phyloP scores from a whole-genome alignment of 2,888 invertebrate species.

The Escarpia spicata region DNA sequence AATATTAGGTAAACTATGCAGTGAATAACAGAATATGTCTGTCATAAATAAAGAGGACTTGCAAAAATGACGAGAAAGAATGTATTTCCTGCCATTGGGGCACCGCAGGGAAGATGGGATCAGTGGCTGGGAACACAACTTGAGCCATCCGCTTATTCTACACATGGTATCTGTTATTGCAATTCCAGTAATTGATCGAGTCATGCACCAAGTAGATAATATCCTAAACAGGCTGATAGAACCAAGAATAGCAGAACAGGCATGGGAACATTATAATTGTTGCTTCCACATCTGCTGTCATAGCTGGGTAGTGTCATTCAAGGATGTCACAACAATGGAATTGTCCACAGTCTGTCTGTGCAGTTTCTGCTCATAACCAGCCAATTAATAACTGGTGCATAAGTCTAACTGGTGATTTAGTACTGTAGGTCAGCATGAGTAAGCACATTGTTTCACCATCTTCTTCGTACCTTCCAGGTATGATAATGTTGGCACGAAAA shows the following conservation, averaged over 20 bases:
- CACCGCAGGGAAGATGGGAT: not conserved
- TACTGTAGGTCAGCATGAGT: not conserved
- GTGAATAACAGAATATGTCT: too few relatives aligned
- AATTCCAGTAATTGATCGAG: not conserved
- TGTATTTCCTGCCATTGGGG: not conserved
- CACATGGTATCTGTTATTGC: conserved; percentile 7
- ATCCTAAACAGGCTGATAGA: not conserved
- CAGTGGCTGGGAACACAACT: not conserved
- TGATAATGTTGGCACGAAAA: not conserved
- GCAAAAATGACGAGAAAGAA: not conserved
- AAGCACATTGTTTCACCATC: not conserved
- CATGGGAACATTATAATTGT: not conserved
- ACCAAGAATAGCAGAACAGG: conserved; percentile 10
- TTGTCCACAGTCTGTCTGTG: not conserved
- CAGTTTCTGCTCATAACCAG: not conserved
- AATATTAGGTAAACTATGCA: too few relatives aligned
- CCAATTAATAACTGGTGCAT: too few relatives aligned
- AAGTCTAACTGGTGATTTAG: not conserved
- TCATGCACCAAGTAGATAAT: not conserved
- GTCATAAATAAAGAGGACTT: not conserved
- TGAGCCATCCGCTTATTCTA: not conserved
- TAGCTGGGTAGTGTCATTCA: not conserved
- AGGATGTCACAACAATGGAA: not conserved
- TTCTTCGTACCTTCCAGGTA: not conserved
- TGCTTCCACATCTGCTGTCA: not conserved